Evolutionary conservation across 2,113 vertebrate genomes (phyloP).

Genomic region (Meriones unguiculatus): DNA sequence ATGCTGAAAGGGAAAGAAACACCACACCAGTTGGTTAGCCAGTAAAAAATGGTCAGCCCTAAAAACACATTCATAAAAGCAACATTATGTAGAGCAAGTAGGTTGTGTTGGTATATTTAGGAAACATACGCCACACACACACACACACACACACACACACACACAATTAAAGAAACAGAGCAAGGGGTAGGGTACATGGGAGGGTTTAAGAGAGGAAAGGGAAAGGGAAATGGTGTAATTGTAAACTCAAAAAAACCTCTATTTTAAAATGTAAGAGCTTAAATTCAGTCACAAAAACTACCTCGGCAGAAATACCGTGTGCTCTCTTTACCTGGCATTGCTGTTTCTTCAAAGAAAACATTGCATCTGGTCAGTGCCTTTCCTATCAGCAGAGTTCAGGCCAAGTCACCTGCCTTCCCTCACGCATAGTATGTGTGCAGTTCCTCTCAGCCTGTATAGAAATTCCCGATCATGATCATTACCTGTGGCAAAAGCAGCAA

Average conservation of each 20-base stretch:
- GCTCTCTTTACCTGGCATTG: neutral
- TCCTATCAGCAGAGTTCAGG: neutral
- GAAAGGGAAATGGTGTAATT: neutral
- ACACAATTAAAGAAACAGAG: neutral
- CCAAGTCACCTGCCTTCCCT: neutral
- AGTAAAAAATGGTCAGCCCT: neutral
- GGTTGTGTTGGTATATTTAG: neutral
- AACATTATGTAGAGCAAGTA: neutral
- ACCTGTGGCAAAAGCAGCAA: neutral
- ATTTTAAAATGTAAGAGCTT: neutral
- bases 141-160: no score
- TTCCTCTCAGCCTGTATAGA: neutral
- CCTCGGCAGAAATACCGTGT: neutral
- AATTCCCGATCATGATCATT: neutral
- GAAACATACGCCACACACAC: neutral
- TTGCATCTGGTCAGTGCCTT: slow-evolving; percentile 4
- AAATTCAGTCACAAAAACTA: slow-evolving; percentile 11
- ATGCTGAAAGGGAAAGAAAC: neutral
- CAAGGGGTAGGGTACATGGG: neutral
- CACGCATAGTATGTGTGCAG: neutral
- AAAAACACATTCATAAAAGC: neutral
- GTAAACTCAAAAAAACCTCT: neutral
- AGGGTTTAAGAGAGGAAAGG: neutral
- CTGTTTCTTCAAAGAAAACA: slow-evolving; percentile 15
- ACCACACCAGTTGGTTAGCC: neutral